A percentile compares a stretch with the other conserved stretches of the same genome.
Conservation (phyloP, 2,113 vertebrate species). For the Solenodon paradoxus region DNA sequence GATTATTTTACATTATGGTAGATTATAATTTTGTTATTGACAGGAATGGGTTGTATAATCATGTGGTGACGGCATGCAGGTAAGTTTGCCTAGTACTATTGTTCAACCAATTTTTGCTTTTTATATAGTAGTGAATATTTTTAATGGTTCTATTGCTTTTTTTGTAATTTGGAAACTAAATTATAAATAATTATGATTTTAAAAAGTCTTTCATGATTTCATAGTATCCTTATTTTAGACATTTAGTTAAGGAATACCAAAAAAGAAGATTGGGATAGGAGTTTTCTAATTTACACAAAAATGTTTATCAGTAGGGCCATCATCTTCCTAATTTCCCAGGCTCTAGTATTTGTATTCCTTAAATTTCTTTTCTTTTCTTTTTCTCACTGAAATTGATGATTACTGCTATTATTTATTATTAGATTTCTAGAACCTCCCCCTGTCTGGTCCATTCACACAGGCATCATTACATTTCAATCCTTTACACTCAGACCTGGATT, state of each 20-base stretch:
- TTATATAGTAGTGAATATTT: slow-evolving; percentile 37
- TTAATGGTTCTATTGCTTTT: slow-evolving; percentile 55
- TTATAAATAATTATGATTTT: slow-evolving; percentile 23
- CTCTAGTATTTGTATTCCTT: neutral
- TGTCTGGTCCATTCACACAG: neutral
- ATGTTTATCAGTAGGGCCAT: neutral
- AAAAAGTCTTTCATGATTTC: slow-evolving; percentile 9
- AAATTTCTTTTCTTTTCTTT: neutral
- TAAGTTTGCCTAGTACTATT: slow-evolving; percentile 67
- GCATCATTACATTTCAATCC: neutral
- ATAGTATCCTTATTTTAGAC: neutral
- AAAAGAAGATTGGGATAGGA: neutral
- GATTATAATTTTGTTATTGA: slow-evolving; percentile 48
- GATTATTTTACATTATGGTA: neutral
- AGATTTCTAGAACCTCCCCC: neutral
- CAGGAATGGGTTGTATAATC: slow-evolving; percentile 48
- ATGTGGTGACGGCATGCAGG: neutral
- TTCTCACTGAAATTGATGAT: neutral
- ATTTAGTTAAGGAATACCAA: neutral
- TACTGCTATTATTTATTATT: neutral
- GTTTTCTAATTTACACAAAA: neutral
- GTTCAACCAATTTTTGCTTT: slow-evolving; percentile 57
- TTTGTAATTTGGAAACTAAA: slow-evolving; percentile 51
- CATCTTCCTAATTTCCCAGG: neutral
- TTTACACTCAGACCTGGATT: neutral